Base-by-base conservation (phyloP, 92 coral and sea anemone genomes). In the Parazoanthus darwini region DNA sequence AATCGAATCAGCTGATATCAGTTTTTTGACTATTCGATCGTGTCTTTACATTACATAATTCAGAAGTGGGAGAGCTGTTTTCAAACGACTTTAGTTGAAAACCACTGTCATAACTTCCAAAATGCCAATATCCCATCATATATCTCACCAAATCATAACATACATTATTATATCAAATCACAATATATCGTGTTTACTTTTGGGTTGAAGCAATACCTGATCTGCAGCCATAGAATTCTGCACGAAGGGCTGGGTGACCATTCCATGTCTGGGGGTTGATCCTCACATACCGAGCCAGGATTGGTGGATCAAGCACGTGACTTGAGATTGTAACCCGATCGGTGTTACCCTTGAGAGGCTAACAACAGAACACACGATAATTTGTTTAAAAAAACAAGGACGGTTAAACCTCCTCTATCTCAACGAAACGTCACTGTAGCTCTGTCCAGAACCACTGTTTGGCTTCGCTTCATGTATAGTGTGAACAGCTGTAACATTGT, bases 201-300 rank as follows among this genome's bases (percentile, higher is more conserved):
- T 2, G 50, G 50, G 50, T 46, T 46, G 4, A 46, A 46, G 50
- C 6, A 76, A 38, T 83, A 83, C 87, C 87, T 83, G 87, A 44
- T 83, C 87, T 70, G 42, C 87, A 83, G 78, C 87, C 87, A 42
- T 83, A 83, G 59, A 83, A 54, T 35, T 83, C 87, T 37, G 67
- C 59, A 44, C 87, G 87, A 83, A 83, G 56, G 6, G 65, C 87
- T 26, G 65, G 59, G 87, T 83, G 87, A 23, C 44, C 43, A 3
- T 70, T 11, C 87, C 86, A 82, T 35, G 78, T 68, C 66, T 29
- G 58, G 18, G 86, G 86, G 86, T 70, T 82, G 86, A 82, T 10
- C 44, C 86, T 82, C 29, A 82, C 86, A 51, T 38, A 82, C 0
- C 75, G 76, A 5, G 76, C 54, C 54, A 82, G 58, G n/a, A 82